These are phyloP conservation scores for Apocrypta bakeri DNA, from an alignment of 1,140 invertebrate species.

Conservation along the genomic window DNA sequence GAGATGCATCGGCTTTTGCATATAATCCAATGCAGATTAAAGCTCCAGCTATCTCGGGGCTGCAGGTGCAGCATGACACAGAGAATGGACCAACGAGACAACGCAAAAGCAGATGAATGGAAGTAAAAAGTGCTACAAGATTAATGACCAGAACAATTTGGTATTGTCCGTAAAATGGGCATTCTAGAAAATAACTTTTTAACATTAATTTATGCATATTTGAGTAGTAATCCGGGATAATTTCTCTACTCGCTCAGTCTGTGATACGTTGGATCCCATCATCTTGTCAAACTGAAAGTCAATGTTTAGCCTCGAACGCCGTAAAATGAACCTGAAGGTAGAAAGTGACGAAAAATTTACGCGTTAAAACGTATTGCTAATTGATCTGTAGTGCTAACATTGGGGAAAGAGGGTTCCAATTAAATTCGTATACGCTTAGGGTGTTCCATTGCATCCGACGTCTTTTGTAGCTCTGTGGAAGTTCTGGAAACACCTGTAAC, in stretches of 20 bases:
- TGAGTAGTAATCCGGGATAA: not conserved
- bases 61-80: slow-evolving; percentile 35
- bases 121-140: not conserved
- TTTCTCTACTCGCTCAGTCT: too few relatives aligned
- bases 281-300: too few relatives aligned
- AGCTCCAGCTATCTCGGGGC: slow-evolving; percentile 46
- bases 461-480: slow-evolving; percentile 32
- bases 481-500: slow-evolving; percentile 47
- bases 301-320: too few relatives aligned
- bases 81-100: slow-evolving; percentile 2
- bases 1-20: slow-evolving; percentile 62
- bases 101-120: not conserved
- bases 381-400: too few relatives aligned
- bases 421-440: slow-evolving; percentile 18
- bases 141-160: not conserved
- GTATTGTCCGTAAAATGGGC: not conserved
- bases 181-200: too few relatives aligned
- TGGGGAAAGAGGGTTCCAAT: not conserved
- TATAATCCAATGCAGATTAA: slow-evolving; percentile 65
- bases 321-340: too few relatives aligned
- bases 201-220: too few relatives aligned
- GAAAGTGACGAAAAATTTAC: too few relatives aligned
- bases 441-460: slow-evolving; percentile 34
- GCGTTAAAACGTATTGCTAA: too few relatives aligned
- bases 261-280: too few relatives aligned